Evolutionary conservation across 2,888 invertebrate species (phyloP), one percentile per base, ranked within the genome.

Genomic region (Hypsopygia costalis): DNA sequence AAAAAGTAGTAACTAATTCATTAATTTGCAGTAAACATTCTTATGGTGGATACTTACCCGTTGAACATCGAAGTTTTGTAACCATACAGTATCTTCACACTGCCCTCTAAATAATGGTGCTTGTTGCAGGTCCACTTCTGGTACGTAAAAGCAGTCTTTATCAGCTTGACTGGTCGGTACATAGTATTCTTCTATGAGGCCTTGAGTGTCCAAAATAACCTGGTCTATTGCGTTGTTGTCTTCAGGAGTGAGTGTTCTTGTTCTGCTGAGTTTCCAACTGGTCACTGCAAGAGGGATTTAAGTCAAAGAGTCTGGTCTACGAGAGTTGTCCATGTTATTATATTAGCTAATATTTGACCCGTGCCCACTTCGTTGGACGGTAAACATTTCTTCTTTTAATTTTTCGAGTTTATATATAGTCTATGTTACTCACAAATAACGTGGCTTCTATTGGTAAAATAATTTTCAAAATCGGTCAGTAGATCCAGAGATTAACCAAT

Each of bases 251-350:
- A 83, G 58, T 0, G 68, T 52, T 1, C 45, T 52, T 1, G 36
- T 52, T 51, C 78, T 68, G 42, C 85, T 79, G 0, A 86, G 51
- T 44, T 80, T 80, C 87, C 86, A 86, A 47, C 87, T 87, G 51
- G 59, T 58, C 0, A 87, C 87, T 88, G 59, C 4, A 46, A 52
- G 22, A 27, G 35, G 35, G 12, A n/a, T 6, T 22, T 25, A 25
- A n/a, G n/a, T n/a, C 25, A 25, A 2, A 25, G 25, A 1, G 25
- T 25, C 16, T 16, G 16, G n/a, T n/a, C n/a, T n/a, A n/a, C n/a
- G n/a, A n/a, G n/a, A n/a, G n/a, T n/a, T n/a, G n/a, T n/a, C n/a
- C n/a, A n/a, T n/a, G n/a, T n/a, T n/a, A n/a, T n/a, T n/a, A n/a
- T n/a, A n/a, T n/a, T n/a, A n/a, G n/a, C n/a, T n/a, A n/a, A n/a